A percentile compares a stretch with the other conserved stretches of the same genome.
Evolutionary conservation across 2,888 invertebrate species (phyloP).

Genomic region (Prostheceraeus crozeri): DNA sequence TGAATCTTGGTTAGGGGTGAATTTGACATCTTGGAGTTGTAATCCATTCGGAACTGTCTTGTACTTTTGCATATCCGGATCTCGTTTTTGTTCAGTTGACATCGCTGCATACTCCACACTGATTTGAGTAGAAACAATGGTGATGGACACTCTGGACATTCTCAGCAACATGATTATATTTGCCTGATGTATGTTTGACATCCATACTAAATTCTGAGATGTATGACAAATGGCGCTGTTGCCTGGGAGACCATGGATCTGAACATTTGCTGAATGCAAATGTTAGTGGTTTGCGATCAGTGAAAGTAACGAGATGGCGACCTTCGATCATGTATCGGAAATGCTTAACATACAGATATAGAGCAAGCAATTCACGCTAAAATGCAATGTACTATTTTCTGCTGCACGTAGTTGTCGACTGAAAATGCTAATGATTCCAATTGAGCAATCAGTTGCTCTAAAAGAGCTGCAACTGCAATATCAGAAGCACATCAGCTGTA

Average conservation of each 20-base stretch:
- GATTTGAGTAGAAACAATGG: conserved; percentile 3
- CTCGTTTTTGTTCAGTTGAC: neutral
- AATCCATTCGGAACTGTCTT: conserved; percentile 19
- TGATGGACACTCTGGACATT: conserved; percentile 21
- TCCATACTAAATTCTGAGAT: conserved; percentile 39
- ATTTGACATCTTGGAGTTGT: conserved; percentile 2
- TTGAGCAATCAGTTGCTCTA: too few species aligned
- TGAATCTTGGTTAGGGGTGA: conserved; percentile 2
- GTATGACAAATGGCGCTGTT: conserved; percentile 17
- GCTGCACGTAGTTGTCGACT: conserved; percentile 11
- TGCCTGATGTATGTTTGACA: conserved; percentile 45
- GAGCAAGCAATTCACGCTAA: conserved; percentile 26
- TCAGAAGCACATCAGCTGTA: too few species aligned
- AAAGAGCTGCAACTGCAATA: too few species aligned
- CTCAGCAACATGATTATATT: conserved; percentile 27
- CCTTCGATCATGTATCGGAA: conserved; percentile 47
- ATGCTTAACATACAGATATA: conserved; percentile 34
- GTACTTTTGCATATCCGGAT: conserved; percentile 25
- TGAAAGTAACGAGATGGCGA: conserved; percentile 46
- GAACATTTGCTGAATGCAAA: conserved; percentile 49
- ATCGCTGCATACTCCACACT: conserved; percentile 28
- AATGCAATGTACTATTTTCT: conserved; percentile 17
- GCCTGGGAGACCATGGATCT: conserved; percentile 6
- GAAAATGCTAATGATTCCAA: too few species aligned
- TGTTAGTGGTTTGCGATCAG: conserved; percentile 44